Evolutionary conservation across 2,113 vertebrate genomes (phyloP), one percentile per base, ranked within the genome.

Genomic region (Triplophysa tibetana): DNA sequence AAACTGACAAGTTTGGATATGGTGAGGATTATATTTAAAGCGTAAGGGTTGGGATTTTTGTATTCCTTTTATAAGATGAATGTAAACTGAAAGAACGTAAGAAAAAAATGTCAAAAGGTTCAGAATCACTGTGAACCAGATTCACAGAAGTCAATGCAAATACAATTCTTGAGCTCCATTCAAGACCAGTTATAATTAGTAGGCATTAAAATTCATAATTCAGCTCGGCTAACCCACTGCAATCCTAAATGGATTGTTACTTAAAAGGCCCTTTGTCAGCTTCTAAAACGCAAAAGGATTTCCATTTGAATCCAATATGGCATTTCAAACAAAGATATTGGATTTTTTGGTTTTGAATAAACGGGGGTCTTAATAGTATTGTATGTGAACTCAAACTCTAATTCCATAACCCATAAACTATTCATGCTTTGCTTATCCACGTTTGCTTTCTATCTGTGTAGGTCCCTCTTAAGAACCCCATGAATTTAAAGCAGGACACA

Each of bases 151-250:
- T 56, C 63, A 77, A 70, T 58, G 29, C 75, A 79, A 29, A 48
- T 8, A 64, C 21, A 54, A 73, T 41, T 14, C 23, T 70, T 43
- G 29, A 38, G 68, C 61, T 56, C 21, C 33, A 64, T 65, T 72
- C 29, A 67, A 52, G 33, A 26, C 24, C n/a, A 82, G 29, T 72
- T 66, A 54, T 68, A 77, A 67, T 67, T 64, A 82, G 21, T 23
- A 64, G 38, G 77, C 61, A 61, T 78, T 78, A 41, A 69, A 75
- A 81, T 66, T 41, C 70, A 75, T 12, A 24, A 41, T 63, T 72
- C 60, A 64, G 12, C 62, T 72, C 74, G 26, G 21, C 64, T 60
- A 48, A 52, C 52, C 45, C 67, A 70, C 24, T 38, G 24, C 50
- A 64, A 23, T n/a, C 16, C 24, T 29, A n/a, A 14, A 54, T 78